A percentile compares a stretch with the other conserved stretches of the same genome.
phyloP scores from a whole-genome alignment of 2,888 invertebrate genomes.

The Acleris holmiana region DNA sequence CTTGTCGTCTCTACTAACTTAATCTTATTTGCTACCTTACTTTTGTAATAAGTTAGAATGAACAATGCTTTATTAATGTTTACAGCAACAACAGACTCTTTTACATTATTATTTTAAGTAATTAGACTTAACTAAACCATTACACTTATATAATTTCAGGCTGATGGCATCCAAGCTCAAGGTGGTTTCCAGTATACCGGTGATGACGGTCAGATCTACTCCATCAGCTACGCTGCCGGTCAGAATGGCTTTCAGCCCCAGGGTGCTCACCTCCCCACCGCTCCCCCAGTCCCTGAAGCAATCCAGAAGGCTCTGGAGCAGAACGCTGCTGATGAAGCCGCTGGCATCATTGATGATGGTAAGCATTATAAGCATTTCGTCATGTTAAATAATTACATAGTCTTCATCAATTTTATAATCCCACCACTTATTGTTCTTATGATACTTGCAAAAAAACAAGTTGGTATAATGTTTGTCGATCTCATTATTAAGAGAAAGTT shows the following conservation, averaged over 20 bases:
- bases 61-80: no score
- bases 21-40: no score
- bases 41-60: no score
- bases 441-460: no score
- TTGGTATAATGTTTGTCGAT: no score
- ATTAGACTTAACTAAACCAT: not conserved
- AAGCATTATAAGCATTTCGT: conserved; percentile 39
- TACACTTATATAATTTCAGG: conserved; percentile 57
- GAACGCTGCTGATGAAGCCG: conserved; percentile 83
- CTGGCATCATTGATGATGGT: conserved; percentile 84
- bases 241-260: conserved; percentile 84
- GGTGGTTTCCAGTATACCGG: conserved; percentile 86
- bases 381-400: no score
- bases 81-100: no score
- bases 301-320: conserved; percentile 83
- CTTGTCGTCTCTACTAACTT: no score
- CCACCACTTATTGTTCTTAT: no score
- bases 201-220: conserved; percentile 84
- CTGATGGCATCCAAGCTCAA: conserved; percentile 79
- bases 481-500: no score
- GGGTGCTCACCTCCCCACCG: conserved; percentile 84
- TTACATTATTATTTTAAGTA: no score
- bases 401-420: fast-evolving
- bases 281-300: conserved; percentile 85
- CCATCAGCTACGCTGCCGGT: conserved; percentile 82